Conservation (phyloP, 2,888 invertebrate genomes). For the Mechanitis mazaeus region DNA sequence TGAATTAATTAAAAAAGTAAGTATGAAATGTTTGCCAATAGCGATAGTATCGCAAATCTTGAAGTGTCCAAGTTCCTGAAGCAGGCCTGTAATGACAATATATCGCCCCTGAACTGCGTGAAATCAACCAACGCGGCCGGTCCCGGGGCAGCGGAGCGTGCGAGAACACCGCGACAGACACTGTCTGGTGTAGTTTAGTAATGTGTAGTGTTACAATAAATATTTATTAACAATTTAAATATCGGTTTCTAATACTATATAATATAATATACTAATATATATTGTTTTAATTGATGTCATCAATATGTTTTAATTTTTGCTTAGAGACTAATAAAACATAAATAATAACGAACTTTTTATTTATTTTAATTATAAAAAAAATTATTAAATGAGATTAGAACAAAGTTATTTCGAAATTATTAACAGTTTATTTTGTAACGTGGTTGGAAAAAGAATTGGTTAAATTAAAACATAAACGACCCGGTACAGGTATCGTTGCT, state of each 20-base stretch:
- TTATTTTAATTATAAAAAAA: too few relatives aligned
- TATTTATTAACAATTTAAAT: not conserved
- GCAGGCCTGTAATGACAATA: slow-evolving; percentile 63
- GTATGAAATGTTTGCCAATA: not conserved
- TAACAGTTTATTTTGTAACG: too few relatives aligned
- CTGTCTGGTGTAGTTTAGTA: not conserved
- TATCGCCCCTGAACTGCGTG: slow-evolving; percentile 61
- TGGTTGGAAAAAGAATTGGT: too few relatives aligned
- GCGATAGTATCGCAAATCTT: slow-evolving; percentile 12
- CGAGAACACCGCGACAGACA: slow-evolving; percentile 3
- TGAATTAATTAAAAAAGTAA: not conserved
- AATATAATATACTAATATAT: too few relatives aligned
- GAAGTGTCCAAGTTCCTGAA: slow-evolving; percentile 28
- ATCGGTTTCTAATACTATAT: too few relatives aligned
- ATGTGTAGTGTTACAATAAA: not conserved
- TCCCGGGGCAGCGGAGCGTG: slow-evolving; percentile 27
- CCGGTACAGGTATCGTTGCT: not conserved
- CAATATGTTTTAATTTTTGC: too few relatives aligned
- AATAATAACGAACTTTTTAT: too few relatives aligned
- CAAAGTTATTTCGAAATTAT: too few relatives aligned
- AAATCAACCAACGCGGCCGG: slow-evolving; percentile 59
- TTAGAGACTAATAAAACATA: too few relatives aligned
- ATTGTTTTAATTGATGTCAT: too few relatives aligned
- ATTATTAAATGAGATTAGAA: too few relatives aligned
- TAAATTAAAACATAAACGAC: too few relatives aligned